phyloP scores from a whole-genome alignment of 2,888 invertebrate genomes.

The Strigamia crassipes region DNA sequence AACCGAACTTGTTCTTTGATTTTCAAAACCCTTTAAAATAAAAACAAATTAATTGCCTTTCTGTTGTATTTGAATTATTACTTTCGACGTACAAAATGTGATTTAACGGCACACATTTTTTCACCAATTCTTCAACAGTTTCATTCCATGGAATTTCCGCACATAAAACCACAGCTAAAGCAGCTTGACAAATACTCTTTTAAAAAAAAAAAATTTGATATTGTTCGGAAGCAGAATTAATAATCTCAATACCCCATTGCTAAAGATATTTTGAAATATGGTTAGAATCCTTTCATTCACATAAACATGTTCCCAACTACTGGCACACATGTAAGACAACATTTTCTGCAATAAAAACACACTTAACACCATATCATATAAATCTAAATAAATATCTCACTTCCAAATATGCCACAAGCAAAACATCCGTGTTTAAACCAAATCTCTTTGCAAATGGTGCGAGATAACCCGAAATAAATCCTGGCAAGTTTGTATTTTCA shows the following conservation, averaged over 20 bases:
- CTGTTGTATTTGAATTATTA: background rate
- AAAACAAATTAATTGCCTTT: too few species aligned
- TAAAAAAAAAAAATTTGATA: background rate
- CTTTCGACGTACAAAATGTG: background rate
- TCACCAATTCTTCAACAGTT: background rate
- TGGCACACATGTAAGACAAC: background rate
- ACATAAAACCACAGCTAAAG: background rate
- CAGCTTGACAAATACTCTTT: background rate
- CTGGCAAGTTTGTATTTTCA: background rate
- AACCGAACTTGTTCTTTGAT: background rate
- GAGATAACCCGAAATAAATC: background rate
- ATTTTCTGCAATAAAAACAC: background rate
- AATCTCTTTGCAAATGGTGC: background rate
- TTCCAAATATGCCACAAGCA: background rate
- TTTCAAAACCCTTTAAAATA: background rate
- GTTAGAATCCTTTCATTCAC: background rate
- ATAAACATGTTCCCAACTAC: background rate
- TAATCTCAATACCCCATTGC: background rate
- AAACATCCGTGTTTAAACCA: background rate
- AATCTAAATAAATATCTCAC: background rate
- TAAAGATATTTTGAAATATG: background rate
- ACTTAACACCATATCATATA: too few species aligned
- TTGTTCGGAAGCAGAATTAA: background rate
- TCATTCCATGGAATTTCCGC: constrained; percentile 1
- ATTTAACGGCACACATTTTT: background rate